Evolutionary conservation across 2,888 invertebrate species (phyloP), one percentile per base, ranked within the genome.

Genomic region (Nephrotoma flavescens): DNA sequence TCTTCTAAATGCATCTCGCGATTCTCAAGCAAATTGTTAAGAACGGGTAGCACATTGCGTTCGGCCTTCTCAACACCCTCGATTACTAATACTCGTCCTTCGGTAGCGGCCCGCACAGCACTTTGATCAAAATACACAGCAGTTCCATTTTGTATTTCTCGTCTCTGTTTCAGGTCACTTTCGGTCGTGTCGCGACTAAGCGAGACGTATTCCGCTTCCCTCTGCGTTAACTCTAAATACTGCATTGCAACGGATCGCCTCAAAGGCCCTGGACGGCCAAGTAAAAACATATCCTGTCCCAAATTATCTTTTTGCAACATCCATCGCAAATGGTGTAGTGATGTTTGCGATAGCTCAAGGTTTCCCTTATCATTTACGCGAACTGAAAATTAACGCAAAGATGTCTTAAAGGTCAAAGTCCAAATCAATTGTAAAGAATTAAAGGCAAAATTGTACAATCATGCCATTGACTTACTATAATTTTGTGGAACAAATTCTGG

Each of bases 1-100:
- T 99, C 99, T 92, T 99, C 99, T 87, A 99, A 93, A 92, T 99
- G 98, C 98, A 99, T 99, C 92, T 99, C 99, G 87, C 99, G 93
- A 92, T 99, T 99, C 92, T 99, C 99, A 86, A 99, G 92, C 87
- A 99, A 93, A 92, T 99, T 99, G 92, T 99, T 99, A 71, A 99
- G 92, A 86, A 99, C 96, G 47, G 99, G 99, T 87, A 99, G 92
- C 83, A 99, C 99, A 93, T 99, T 99, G 86, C 99, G 93, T 91
- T 99, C 99, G 0, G 98, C 98, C 91, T 99, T 98, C 92, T 99
- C 99, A 87, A 99, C 97, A 1, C 99, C 99, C 91, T 99, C 99
- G 87, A 99, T 92, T 2, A 99, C 93, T 15, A 99, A 93, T 11
- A 98, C 94, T 85, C 98, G 93, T 0, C 99, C 99, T 92, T 97